Percentiles rank a stretch among this genome's conserved stretches.
Conservation (phyloP, 2,888 invertebrate genomes). For the Trissoscelio sp. region DNA sequence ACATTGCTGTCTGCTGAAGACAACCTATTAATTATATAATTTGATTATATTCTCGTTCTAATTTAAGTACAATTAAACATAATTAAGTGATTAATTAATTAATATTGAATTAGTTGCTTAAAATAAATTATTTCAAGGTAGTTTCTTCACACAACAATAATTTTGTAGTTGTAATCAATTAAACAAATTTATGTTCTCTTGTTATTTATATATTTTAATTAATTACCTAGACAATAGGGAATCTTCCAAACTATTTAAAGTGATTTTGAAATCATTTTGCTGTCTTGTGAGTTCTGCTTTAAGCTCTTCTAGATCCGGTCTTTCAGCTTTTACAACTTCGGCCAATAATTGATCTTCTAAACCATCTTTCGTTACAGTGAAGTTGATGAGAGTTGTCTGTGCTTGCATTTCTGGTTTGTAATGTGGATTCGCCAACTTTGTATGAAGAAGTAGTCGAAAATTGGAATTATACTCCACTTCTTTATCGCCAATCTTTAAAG, state of each 20-base stretch:
- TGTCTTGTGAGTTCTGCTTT: constrained; percentile 98
- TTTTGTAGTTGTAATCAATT: no score
- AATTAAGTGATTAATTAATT: not conserved
- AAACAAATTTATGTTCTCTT: no score
- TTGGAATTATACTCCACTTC: constrained; percentile 96
- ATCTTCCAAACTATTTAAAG: constrained; percentile 96
- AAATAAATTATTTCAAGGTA: no score
- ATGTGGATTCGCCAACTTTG: constrained; percentile 98
- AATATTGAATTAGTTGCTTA: not conserved
- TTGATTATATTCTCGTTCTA: no score
- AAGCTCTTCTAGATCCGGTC: constrained; percentile 97
- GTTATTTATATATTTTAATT: no score
- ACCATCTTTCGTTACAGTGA: constrained; percentile 98
- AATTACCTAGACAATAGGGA: constrained; percentile 90
- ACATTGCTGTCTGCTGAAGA: constrained; percentile 97
- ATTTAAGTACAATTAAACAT: not conserved
- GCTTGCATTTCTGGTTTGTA: constrained; percentile 99
- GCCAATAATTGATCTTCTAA: constrained; percentile 97
- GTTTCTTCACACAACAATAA: no score
- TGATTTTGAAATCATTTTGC: constrained; percentile 98
- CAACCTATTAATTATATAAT: constrained; percentile 84
- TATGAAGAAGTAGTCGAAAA: constrained; percentile 95
- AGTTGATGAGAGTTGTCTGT: constrained; percentile 97
- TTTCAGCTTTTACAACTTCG: constrained; percentile 98
- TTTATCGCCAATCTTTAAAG: constrained; percentile 98